Evolutionary conservation across 1,140 invertebrate species (phyloP).

Genomic region (Euglossa dilemma): DNA sequence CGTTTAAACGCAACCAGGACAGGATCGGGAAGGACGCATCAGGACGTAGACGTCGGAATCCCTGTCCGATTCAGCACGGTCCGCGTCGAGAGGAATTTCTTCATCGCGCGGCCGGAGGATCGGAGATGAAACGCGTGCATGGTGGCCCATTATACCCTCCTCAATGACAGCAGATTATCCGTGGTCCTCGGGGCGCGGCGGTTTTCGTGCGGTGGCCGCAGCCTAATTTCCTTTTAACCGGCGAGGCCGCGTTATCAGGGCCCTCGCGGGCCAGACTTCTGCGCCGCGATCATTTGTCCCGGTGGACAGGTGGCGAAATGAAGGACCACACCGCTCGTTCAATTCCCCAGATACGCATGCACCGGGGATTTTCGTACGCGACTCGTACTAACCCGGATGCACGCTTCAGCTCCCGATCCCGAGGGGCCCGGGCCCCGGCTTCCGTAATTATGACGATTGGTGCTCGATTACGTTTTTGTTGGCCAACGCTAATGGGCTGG

Average conservation of each 20-base stretch:
- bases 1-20: too few relatives aligned
- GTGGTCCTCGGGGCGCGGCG: slow-evolving; percentile 47
- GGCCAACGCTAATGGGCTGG: neutral
- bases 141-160: slow-evolving; percentile 70
- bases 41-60: neutral
- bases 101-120: slow-evolving; percentile 69
- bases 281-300: slow-evolving; percentile 55
- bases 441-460: slow-evolving; percentile 34
- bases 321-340: slow-evolving; percentile 58
- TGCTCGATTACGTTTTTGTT: slow-evolving; percentile 16
- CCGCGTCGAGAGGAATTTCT: slow-evolving; percentile 69
- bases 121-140: slow-evolving; percentile 43
- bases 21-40: too few relatives aligned
- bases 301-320: slow-evolving; percentile 62
- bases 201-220: slow-evolving; percentile 40
- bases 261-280: slow-evolving; percentile 19
- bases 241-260: slow-evolving; percentile 49
- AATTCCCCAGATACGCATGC: slow-evolving; percentile 9
- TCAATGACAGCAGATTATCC: slow-evolving; percentile 70
- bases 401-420: slow-evolving; percentile 7
- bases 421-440: neutral
- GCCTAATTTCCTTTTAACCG: slow-evolving; percentile 70
- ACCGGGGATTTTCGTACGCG: slow-evolving; percentile 3
- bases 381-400: neutral
- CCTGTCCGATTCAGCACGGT: slow-evolving; percentile 65